A percentile compares a stretch with the other conserved stretches of the same genome.
These are phyloP conservation scores for Urocitellus parryii DNA, from an alignment of 2,113 vertebrate species.

Conservation along the genomic window DNA sequence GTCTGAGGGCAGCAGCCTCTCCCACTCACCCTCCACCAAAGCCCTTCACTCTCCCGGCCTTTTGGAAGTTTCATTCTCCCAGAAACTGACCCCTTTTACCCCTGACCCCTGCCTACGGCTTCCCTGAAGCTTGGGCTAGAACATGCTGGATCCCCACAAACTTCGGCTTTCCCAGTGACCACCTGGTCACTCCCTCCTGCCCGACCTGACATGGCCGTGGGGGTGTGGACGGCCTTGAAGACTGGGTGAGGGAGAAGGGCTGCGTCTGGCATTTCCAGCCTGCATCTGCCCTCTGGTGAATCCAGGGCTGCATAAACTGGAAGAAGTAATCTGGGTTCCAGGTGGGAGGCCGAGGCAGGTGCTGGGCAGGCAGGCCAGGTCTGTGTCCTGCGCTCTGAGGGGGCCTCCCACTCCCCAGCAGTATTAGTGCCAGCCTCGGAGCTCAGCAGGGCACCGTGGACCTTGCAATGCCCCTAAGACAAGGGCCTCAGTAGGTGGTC, in stretches of 20 bases:
- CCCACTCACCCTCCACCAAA: too few species aligned
- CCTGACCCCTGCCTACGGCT: background rate
- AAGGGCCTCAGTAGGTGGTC: constrained; percentile 50
- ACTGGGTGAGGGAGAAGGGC: fast-evolving
- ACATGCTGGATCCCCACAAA: background rate
- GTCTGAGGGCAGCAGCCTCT: too few species aligned
- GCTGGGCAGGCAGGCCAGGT: fast-evolving
- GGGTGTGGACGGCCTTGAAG: fast-evolving
- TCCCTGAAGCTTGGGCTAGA: constrained; percentile 30
- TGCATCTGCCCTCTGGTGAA: fast-evolving
- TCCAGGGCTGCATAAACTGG: fast-evolving
- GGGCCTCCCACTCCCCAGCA: fast-evolving
- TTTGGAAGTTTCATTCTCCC: background rate
- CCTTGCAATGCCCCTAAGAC: background rate
- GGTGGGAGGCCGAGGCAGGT: too few species aligned
- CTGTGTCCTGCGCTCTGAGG: fast-evolving
- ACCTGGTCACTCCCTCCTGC: background rate
- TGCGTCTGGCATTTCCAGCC: fast-evolving
- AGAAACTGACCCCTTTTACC: background rate
- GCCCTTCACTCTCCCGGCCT: background rate
- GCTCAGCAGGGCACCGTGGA: background rate
- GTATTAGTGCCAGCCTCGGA: fast-evolving
- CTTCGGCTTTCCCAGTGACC: background rate
- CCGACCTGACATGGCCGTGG: fast-evolving
- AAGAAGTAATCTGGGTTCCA: fast-evolving